Evolutionary conservation across 2,888 invertebrate genomes (phyloP), one percentile per base, ranked within the genome.

Genomic region (Drosophila kanekoi): DNA sequence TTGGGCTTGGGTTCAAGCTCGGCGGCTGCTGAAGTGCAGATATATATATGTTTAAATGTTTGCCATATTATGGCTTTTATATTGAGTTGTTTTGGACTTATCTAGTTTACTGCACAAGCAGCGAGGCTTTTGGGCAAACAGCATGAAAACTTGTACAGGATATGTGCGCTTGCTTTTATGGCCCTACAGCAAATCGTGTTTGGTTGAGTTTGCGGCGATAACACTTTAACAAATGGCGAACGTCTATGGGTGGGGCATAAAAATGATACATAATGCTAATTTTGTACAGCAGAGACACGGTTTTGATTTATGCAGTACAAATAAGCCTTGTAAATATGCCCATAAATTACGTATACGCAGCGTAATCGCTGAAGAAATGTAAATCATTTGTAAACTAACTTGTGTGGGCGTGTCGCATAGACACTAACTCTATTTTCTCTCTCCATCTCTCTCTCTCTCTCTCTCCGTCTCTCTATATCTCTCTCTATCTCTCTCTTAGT

Each of bases 71-170:
- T 89, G 88, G 89, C 88, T 86, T 86, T 86, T 86, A 87, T 88
- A 86, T 86, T 86, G 88, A 86, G 89, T 86, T 89, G 85, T 89
- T 86, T 88, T 86, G 86, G 88, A 80, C 88, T 89, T 86, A 86
- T 86, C 89, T 86, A 86, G 78, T 88, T 88, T 88, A 88, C 67
- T 69, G 86, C 61, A n/a, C 28, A 62, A 51, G 54, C 51, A 52
- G 58, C 69, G 57, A 65, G 74, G 78, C 61, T 64, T 65, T 48
- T 72, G 57, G 53, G 66, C 72, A 67, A 77, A 80, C 78, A 80
- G 48, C 53, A 52, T 72, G 66, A 64, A 77, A 77, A 83, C 48
- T 73, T 80, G 69, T 63, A 45, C 14, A 47, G 56, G 43, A 65
- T 47, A 56, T 68, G 63, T 52, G 28, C 28, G 28, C 64, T 56